Conservation (phyloP, 2,113 vertebrate genomes). For the Neodontobutis hainanensis region DNA sequence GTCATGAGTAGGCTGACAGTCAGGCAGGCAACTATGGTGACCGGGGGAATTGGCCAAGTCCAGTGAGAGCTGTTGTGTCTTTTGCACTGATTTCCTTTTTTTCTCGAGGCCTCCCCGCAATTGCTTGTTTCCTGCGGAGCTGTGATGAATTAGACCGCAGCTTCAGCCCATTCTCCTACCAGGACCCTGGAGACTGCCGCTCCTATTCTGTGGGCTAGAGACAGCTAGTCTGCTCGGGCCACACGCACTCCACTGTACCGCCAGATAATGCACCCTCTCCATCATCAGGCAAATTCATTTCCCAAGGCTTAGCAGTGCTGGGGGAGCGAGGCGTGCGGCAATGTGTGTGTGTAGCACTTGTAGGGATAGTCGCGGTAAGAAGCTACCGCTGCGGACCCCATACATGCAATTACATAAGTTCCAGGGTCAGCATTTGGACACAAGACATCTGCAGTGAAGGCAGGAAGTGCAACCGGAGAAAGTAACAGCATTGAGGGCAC, state of each 20-base stretch:
- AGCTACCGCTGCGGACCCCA: conserved; percentile 19
- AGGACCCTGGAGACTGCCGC: conserved; percentile 70
- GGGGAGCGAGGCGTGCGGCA: conserved; percentile 15
- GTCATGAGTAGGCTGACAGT: conserved; percentile 56
- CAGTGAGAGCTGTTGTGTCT: conserved; percentile 70
- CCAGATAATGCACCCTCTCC: conserved; percentile 76
- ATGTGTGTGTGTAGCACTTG: conserved; percentile 36
- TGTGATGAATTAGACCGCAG: conserved; percentile 78
- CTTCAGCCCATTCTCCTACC: conserved; percentile 71
- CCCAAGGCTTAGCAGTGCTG: conserved; percentile 59
- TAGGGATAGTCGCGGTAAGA: conserved; percentile 21
- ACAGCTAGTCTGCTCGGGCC: conserved; percentile 72
- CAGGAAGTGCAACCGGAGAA: conserved; percentile 11
- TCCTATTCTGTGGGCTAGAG: conserved; percentile 66
- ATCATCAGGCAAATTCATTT: conserved; percentile 79
- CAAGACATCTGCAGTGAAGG: conserved; percentile 23
- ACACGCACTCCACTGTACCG: conserved; percentile 71
- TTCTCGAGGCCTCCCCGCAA: conserved; percentile 52
- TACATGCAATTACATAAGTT: conserved; percentile 46
- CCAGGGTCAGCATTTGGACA: conserved; percentile 47
- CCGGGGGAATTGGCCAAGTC: conserved; percentile 62
- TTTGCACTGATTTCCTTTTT: conserved; percentile 63
- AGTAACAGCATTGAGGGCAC: conserved; percentile 15
- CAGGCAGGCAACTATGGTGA: conserved; percentile 52
- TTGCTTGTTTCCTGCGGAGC: conserved; percentile 72